A percentile compares a stretch with the other conserved stretches of the same genome.
phyloP scores from a whole-genome alignment of 2,113 vertebrate genomes.

The Hylia prasina region DNA sequence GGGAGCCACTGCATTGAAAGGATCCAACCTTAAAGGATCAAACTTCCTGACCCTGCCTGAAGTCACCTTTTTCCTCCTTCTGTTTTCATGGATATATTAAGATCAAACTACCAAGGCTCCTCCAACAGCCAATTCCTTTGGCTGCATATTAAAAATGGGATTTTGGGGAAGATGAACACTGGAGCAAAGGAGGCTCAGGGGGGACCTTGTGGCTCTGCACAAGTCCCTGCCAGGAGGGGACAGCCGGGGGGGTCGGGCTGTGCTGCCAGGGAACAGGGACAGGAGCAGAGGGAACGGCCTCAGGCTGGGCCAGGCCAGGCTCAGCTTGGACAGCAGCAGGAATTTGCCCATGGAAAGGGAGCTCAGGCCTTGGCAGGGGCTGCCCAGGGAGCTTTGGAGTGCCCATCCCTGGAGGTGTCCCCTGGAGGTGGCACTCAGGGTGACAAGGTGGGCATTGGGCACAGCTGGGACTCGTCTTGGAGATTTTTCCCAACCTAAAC shows the following conservation, averaged over 20 bases:
- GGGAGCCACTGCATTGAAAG: neutral
- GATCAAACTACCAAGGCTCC: neutral
- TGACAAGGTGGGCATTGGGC: rapidly evolving
- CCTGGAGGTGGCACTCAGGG: neutral
- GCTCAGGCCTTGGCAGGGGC: neutral
- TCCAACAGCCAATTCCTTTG: neutral
- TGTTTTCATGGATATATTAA: neutral
- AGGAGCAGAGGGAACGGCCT: neutral
- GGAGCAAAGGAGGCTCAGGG: neutral
- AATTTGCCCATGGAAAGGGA: neutral
- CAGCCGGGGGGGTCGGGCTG: neutral
- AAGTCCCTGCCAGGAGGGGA: neutral
- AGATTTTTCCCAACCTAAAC: neutral
- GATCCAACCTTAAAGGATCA: neutral
- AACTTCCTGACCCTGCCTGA: neutral
- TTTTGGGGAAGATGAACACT: neutral
- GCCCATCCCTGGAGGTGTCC: neutral
- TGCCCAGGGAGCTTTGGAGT: neutral
- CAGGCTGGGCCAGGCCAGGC: neutral
- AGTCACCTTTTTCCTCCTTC: neutral
- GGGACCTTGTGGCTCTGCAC: neutral
- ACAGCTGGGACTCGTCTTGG: neutral
- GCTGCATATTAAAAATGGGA: neutral
- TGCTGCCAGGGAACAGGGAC: neutral
- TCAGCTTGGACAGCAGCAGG: rapidly evolving